These are phyloP conservation scores for Bicyclus anynana DNA, from an alignment of 1,140 invertebrate species.

Conservation along the genomic window DNA sequence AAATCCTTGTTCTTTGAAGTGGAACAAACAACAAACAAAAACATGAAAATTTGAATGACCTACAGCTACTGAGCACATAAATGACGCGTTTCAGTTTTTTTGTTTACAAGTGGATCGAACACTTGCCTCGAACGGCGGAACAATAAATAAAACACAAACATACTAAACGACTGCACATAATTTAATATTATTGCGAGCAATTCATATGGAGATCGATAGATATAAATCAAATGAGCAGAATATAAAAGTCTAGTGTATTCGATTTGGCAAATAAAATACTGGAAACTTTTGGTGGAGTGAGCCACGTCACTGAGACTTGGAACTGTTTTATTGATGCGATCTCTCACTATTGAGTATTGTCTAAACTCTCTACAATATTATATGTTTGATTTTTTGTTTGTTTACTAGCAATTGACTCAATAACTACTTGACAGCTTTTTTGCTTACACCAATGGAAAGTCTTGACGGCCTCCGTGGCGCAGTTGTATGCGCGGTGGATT, in stretches of 20 bases:
- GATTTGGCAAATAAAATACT: constrained; percentile 18
- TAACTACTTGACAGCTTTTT: no score
- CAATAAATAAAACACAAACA: neutral
- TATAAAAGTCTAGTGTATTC: neutral
- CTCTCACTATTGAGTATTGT: neutral
- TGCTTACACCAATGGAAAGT: no score
- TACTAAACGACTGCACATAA: neutral
- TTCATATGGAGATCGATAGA: neutral
- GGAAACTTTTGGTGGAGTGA: constrained; percentile 1
- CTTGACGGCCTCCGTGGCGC: no score
- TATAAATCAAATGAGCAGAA: neutral
- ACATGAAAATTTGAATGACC: no score
- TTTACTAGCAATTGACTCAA: no score
- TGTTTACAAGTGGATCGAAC: neutral
- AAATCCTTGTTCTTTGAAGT: no score
- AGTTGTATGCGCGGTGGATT: no score
- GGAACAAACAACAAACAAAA: no score
- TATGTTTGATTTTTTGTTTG: no score
- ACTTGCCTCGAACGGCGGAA: neutral
- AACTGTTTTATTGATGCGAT: constrained; percentile 17
- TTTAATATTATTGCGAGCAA: neutral
- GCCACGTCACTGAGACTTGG: constrained; percentile 9
- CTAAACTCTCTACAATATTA: no score
- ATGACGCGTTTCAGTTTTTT: no score
- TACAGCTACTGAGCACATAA: no score